Percentiles rank a stretch among this genome's conserved stretches.
Conservation (phyloP, 1,140 invertebrate species). For the Trichonephila clavipes region DNA sequence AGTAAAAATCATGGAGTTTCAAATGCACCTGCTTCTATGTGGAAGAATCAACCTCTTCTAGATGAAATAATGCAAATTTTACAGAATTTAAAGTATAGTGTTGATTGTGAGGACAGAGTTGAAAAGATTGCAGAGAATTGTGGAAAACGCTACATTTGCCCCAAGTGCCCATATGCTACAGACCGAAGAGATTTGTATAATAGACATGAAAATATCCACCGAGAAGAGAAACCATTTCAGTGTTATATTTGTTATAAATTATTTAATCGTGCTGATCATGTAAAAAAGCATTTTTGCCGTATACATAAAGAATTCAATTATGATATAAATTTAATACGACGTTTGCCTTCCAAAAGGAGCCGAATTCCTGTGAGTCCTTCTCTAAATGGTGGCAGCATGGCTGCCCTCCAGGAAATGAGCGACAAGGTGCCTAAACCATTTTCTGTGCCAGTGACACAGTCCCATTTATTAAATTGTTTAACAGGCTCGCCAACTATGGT, state of each 20-base stretch:
- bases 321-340: constrained; percentile 76
- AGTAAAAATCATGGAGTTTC: constrained; percentile 84
- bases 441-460: constrained; percentile 45
- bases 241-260: constrained; percentile 91
- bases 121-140: constrained; percentile 77
- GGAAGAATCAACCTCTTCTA: constrained; percentile 86
- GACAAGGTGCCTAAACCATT: constrained; percentile 25
- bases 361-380: constrained; percentile 85
- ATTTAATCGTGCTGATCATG: constrained; percentile 96
- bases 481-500: constrained; percentile 71
- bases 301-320: constrained; percentile 85
- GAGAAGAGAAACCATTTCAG: constrained; percentile 95
- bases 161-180: constrained; percentile 92
- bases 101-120: constrained; percentile 78
- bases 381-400: constrained; percentile 77
- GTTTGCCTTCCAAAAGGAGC: constrained; percentile 71
- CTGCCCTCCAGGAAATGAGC: constrained; percentile 38
- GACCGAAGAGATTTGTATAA: constrained; percentile 96
- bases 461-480: constrained; percentile 72
- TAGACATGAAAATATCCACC: constrained; percentile 97
- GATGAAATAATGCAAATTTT: constrained; percentile 88
- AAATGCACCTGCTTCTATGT: constrained; percentile 81
- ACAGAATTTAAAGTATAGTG: constrained; percentile 85
- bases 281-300: constrained; percentile 94
- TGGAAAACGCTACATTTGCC: constrained; percentile 90